Base-by-base conservation (phyloP, 2,888 invertebrate genomes). In the Leptura quadrifasciata region DNA sequence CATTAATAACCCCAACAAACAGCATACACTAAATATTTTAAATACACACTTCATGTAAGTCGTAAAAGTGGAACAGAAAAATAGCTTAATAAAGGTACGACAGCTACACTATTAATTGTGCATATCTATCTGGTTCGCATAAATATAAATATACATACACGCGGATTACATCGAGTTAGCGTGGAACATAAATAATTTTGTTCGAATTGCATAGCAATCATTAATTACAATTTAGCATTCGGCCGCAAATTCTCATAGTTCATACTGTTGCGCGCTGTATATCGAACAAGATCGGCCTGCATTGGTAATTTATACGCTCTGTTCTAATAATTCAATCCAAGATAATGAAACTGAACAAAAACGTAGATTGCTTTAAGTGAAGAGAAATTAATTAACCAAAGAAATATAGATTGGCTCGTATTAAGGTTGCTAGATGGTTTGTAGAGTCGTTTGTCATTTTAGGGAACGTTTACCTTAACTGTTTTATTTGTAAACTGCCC, bases 201-300 rank as follows among this genome's bases (percentile, higher is more conserved):
- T 47, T 47, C 4, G 17, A 47, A 47, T 47, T 47, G 47, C 47
- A 47, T 47, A 47, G 47, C n/a, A 47, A n/a, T 47, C 47, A 15
- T 47, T 47, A 47, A 47, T 47, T 47, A n/a, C 47, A 47, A 47
- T 47, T 47, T 47, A 47, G 47, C 47, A 47, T 47, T 47, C 47
- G 47, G 15, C n/a, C 47, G 47, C 47, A 47, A 47, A 47, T 39
- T 47, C 47, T n/a, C 47, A 47, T 47, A 47, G 47, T 47, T 47
- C 47, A 47, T 47, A 5, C n/a, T n/a, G n/a, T 47, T 15, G 47
- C n/a, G 47, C 47, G n/a, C 47, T 6, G n/a, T 47, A 47, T 47
- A 47, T n/a, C n/a, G 47, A 47, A n/a, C 47, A 47, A 47, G 47
- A 47, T 47, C 15, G 47, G 47, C 47, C 15, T 47, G n/a, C 47